Conservation (phyloP, 2,797 vertebrate species). For the Sciurus vulgaris region DNA sequence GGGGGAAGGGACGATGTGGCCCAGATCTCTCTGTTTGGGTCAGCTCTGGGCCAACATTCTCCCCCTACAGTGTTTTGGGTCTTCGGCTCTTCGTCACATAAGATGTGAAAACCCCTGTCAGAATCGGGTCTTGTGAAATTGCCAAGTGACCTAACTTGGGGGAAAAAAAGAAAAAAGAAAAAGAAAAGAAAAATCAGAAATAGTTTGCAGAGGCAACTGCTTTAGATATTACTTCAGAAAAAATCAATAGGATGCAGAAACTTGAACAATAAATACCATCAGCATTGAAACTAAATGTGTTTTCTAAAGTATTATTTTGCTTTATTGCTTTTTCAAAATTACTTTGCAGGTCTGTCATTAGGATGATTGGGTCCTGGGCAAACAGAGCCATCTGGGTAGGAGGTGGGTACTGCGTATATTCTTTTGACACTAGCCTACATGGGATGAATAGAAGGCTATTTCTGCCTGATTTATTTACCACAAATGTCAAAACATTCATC, state of each 20-base stretch:
- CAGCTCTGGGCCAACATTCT: not conserved
- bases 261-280: constrained; percentile 5
- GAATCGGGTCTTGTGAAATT: not conserved
- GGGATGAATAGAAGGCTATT: not conserved
- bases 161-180: not conserved
- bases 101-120: not conserved
- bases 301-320: not conserved
- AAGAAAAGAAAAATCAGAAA: not conserved
- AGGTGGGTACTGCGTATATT: not conserved
- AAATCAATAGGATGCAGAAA: constrained; percentile 51
- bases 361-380: not conserved
- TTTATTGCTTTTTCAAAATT: not conserved
- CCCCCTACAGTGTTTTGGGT: not conserved
- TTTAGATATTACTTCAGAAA: constrained; percentile 57
- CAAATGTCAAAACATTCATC: not conserved
- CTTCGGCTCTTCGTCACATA: not conserved
- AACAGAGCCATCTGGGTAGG: not conserved
- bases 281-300: not conserved
- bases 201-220: not conserved
- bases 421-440: not conserved
- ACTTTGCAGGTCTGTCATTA: not conserved
- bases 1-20: not conserved
- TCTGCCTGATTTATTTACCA: not conserved
- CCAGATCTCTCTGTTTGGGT: not conserved
- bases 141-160: not conserved